These are phyloP conservation scores for Esperia sulphurella DNA, from an alignment of 2,888 invertebrate species.

Conservation along the genomic window DNA sequence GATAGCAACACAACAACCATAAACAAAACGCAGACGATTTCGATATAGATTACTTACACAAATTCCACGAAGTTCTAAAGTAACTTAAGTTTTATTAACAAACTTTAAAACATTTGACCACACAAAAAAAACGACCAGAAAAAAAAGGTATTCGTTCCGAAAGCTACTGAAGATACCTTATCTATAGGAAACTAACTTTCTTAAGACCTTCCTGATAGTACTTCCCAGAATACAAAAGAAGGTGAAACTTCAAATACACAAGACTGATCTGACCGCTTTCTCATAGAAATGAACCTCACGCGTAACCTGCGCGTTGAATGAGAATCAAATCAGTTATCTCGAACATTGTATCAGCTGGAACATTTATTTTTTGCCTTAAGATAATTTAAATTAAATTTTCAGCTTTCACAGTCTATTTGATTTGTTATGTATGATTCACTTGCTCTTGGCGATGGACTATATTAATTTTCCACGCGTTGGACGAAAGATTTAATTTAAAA, in stretches of 20 bases:
- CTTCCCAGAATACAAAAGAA: constrained; percentile 60
- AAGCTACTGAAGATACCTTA: constrained; percentile 8
- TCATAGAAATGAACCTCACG: constrained; percentile 23
- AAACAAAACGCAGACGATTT: constrained; percentile 21
- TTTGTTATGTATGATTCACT: constrained; percentile 3
- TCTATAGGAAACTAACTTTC: constrained; percentile 50
- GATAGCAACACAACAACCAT: constrained; percentile 18
- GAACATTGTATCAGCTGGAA: background rate
- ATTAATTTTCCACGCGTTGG: background rate
- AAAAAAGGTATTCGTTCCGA: background rate
- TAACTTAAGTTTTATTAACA: background rate
- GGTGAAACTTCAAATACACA: constrained; percentile 50
- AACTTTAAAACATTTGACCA: too few relatives aligned
- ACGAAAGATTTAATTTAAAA: background rate
- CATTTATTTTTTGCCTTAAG: background rate
- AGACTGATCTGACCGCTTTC: constrained; percentile 45
- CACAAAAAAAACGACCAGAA: background rate
- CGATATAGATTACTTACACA: constrained; percentile 17
- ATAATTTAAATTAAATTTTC: constrained; percentile 5
- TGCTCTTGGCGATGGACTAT: background rate
- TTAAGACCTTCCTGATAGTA: constrained; percentile 23
- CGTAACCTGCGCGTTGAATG: constrained; percentile 32
- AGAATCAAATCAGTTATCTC: constrained; percentile 18
- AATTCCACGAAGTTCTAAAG: constrained; percentile 7
- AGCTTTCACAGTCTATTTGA: constrained; percentile 3